Base-by-base conservation (phyloP, 2,113 vertebrate species). In the Sinocyclocheilus rhinocerous region DNA sequence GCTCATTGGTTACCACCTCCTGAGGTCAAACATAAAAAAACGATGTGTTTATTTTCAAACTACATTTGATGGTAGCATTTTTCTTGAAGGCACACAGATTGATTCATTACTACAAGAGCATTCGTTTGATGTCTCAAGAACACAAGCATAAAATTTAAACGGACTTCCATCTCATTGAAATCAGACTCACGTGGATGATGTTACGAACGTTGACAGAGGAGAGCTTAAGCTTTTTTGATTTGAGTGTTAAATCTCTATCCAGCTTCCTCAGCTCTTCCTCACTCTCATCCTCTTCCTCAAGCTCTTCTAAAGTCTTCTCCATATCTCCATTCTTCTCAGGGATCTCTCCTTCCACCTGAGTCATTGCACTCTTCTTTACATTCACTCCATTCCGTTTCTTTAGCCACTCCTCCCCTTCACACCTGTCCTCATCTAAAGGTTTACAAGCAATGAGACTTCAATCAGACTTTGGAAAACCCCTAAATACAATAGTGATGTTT, bases 1-100 rank as follows among this genome's bases (percentile, higher is more conserved):
- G 97, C 33, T 99, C 97, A 2, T 99, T 97, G 0, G 98, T 99
- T 85, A 99, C 98, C 78, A 99, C 98, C 81, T 99, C 98, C 98
- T 99, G 89, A 57, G 90, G 12, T 26, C 18, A 86, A 70, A 70
- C 39, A 22, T 45, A 13, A 45, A 45, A 26, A 20, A 39, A 6
- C 39, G 8, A 42, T 9, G 45, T n/a, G 3, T 16, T 79, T 15
- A 57, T 76, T 26, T 9, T 52, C 13, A 55, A 63, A 18, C 4
- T 0, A 42, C 24, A 48, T 48, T 26, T 76, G 72, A 39, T 36
- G 33, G 3, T 39, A 48, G 70, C 45, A 48, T 12, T 33, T 69
- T 69, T 69, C 26, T 4, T 18, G 1, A 69, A 33, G 26, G 29
- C 15, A 16, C 26, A 33, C 2, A 11, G 45, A 45, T 45, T 15